A percentile compares a stretch with the other conserved stretches of the same genome.
phyloP scores from a whole-genome alignment of 2,113 vertebrate genomes.

The Catharus minimus region DNA sequence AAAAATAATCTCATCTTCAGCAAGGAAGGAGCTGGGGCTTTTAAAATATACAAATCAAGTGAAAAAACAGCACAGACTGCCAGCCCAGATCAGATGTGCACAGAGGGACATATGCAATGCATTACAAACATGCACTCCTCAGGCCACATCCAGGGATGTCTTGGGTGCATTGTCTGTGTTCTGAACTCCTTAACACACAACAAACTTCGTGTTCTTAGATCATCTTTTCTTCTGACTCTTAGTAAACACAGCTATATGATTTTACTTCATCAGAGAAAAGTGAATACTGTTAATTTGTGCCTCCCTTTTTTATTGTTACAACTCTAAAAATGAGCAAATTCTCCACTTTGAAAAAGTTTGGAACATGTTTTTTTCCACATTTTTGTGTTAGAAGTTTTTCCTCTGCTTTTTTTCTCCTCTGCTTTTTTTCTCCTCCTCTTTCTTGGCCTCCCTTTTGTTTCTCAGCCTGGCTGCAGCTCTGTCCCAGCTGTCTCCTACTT shows the following conservation, averaged over 20 bases:
- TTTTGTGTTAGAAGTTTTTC: background rate
- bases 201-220: background rate
- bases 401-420: background rate
- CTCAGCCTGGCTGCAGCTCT: background rate
- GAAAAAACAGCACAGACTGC: background rate
- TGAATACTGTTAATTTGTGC: background rate
- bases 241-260: background rate
- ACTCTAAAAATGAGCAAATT: background rate
- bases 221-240: background rate
- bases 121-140: background rate
- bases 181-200: background rate
- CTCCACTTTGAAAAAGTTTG: background rate
- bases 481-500: background rate
- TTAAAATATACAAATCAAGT: conserved; percentile 39
- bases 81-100: conserved; percentile 9
- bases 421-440: background rate
- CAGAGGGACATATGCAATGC: background rate
- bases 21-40: background rate
- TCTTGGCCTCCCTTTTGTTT: background rate
- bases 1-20: conserved; percentile 17
- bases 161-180: background rate
- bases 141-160: background rate
- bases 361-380: accelerated
- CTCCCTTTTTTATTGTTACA: background rate
- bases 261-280: background rate